A percentile compares a stretch with the other conserved stretches of the same genome.
These are phyloP conservation scores for Caenorhabditis japonica DNA, from an alignment of 2,888 invertebrate genomes.

Conservation along the genomic window DNA sequence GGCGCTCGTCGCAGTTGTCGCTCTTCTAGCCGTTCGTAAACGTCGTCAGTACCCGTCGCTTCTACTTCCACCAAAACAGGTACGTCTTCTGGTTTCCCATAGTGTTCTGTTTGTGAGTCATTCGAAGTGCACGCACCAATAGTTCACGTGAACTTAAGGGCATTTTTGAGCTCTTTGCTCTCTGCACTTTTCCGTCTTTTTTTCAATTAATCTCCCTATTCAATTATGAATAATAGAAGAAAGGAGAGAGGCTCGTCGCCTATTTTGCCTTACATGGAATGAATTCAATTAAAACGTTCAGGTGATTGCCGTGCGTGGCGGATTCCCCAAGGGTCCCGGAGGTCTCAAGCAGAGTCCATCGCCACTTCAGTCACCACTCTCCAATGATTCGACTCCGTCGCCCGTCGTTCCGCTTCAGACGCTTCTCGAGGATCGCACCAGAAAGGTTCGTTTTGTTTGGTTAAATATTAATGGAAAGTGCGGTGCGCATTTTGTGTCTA, in stretches of 20 bases:
- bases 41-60: conserved; percentile 64
- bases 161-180: neutral
- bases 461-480: too few relatives aligned
- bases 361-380: conserved; percentile 71
- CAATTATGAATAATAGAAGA: conserved; percentile 1
- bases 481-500: too few relatives aligned
- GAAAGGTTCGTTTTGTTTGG: conserved; percentile 51
- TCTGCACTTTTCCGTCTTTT: conserved; percentile 6
- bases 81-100: conserved; percentile 16
- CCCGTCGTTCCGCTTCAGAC: conserved; percentile 59
- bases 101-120: conserved; percentile 7
- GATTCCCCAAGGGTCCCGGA: conserved; percentile 65
- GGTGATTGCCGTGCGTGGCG: conserved; percentile 67
- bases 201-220: conserved; percentile 4
- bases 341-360: conserved; percentile 69
- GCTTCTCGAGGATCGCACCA: conserved; percentile 63
- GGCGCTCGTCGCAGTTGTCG: conserved; percentile 65
- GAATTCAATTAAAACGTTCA: conserved; percentile 11
- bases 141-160: too few relatives aligned
- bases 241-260: conserved; percentile 22
- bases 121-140: conserved; percentile 13
- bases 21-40: conserved; percentile 64
- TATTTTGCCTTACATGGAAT: conserved; percentile 14
- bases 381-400: conserved; percentile 65
- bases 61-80: conserved; percentile 66